Percentiles rank a stretch among this genome's conserved stretches.
Evolutionary conservation across 2,888 invertebrate genomes (phyloP).

Genomic region (Spodoptera littoralis): DNA sequence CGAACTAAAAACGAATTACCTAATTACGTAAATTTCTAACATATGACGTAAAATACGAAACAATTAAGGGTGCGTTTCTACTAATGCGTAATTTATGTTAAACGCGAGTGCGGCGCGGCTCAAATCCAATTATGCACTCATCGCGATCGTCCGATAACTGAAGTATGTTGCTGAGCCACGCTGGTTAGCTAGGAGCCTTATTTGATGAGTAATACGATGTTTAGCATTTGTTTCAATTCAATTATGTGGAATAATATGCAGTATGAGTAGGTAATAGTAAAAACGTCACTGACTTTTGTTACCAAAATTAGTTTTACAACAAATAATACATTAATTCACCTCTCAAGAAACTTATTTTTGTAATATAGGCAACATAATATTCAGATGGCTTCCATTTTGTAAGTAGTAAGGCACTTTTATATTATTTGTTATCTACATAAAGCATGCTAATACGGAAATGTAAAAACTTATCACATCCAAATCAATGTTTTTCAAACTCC

Average conservation of each 20-base stretch:
- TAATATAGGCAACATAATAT: too few species aligned
- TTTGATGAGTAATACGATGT: constrained; percentile 37
- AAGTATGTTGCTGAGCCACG: constrained; percentile 30
- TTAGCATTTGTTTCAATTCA: background rate
- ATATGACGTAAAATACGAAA: constrained; percentile 6
- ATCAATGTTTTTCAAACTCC: constrained; percentile 32
- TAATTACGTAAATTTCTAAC: background rate
- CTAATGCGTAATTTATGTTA: constrained; percentile 55
- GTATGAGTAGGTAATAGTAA: too few species aligned
- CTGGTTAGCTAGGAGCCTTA: constrained; percentile 29
- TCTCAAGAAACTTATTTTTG: too few species aligned
- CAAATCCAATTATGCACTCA: constrained; percentile 55
- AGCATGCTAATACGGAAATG: constrained; percentile 39
- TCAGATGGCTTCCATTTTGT: too few species aligned
- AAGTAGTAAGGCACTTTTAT: too few species aligned
- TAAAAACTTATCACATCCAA: constrained; percentile 43
- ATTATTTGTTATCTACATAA: background rate
- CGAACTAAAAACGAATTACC: constrained; percentile 13
- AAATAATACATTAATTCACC: too few species aligned
- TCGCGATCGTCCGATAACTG: constrained; percentile 34
- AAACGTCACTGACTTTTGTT: too few species aligned
- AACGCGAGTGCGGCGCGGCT: constrained; percentile 16
- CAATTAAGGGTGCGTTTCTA: constrained; percentile 44
- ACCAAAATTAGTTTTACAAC: too few species aligned
- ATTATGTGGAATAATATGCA: too few species aligned